These are phyloP conservation scores for Solenopsis fugax DNA, from an alignment of 1,140 invertebrate species.

Conservation along the genomic window DNA sequence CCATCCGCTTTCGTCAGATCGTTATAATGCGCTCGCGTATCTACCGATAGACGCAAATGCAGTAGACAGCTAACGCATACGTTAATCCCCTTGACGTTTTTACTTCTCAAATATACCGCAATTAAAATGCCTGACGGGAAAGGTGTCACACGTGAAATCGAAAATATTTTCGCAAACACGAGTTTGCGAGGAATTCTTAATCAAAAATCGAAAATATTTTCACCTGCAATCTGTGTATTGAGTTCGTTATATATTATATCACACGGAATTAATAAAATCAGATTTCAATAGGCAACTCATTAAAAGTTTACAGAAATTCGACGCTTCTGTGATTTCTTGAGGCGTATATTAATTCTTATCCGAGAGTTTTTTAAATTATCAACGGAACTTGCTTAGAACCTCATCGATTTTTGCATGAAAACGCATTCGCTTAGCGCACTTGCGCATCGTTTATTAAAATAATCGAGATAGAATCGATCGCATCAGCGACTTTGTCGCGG, in stretches of 20 bases:
- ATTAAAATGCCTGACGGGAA: conserved; percentile 11
- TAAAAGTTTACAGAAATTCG: neutral
- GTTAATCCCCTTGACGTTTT: neutral
- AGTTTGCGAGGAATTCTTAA: neutral
- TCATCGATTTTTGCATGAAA: neutral
- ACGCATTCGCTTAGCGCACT: neutral
- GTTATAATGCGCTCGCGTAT: conserved; percentile 40
- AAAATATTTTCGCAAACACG: neutral
- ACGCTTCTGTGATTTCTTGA: neutral
- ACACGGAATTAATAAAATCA: neutral
- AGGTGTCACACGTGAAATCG: neutral
- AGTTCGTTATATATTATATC: neutral
- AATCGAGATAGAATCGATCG: neutral
- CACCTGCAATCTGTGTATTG: neutral
- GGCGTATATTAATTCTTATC: neutral
- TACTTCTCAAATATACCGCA: neutral
- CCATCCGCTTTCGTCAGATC: conserved; percentile 61
- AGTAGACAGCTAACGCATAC: neutral
- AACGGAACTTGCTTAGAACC: neutral
- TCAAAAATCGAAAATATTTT: neutral
- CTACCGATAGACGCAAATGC: neutral
- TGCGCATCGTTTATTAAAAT: neutral
- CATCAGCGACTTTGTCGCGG: neutral
- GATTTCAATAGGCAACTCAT: neutral
- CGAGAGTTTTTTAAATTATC: too few relatives aligned